Base-by-base conservation (phyloP, 2,113 vertebrate genomes). In the Perca flavescens region DNA sequence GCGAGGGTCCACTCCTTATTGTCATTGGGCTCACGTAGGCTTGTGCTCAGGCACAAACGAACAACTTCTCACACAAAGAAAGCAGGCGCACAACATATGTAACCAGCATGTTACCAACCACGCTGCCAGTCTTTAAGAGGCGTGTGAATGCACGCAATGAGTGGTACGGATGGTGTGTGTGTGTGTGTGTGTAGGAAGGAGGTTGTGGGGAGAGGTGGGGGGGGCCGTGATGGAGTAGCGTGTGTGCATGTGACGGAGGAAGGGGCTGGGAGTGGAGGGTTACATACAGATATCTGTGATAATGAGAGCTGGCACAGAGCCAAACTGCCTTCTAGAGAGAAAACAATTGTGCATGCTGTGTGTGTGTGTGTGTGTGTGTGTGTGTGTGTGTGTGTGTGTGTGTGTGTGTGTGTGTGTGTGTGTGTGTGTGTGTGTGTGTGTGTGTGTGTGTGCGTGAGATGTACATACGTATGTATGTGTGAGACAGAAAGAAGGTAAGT, bases 21-120 rank as follows among this genome's bases (percentile, higher is more conserved):
- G 92, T 93, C 91, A 96, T 95, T 94, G 91, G 87, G 83, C 93
- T 95, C 95, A 96, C 94, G 93, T 95, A 94, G 90, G 88, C 92
- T 87, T 78, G 77, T 86, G 86, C 91, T 94, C 89, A 93, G 90
- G 91, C 87, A 89, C 91, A 89, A 94, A 93, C 91, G 89, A 93
- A 95, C 93, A 94, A 95, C 94, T 95, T 94, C 93, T 94, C 94
- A 94, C 93, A 95, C 94, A 95, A 95, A 95, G 93, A 94, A 92
- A 90, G 92, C 92, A 89, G 86, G 84, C 91, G 82, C 46, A 53
- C 92, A 94, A 96, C 95, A 95, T 94, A 94, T 96, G 95, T 95
- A 94, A 90, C 85, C 92, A 91, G 90, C 91, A 78, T 94, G 94
- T 94, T 87, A 88, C 65, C 82, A 77, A 84, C 89, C 68, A 58